phyloP scores from a whole-genome alignment of 2,888 invertebrate species.

The Phortica okadai region DNA sequence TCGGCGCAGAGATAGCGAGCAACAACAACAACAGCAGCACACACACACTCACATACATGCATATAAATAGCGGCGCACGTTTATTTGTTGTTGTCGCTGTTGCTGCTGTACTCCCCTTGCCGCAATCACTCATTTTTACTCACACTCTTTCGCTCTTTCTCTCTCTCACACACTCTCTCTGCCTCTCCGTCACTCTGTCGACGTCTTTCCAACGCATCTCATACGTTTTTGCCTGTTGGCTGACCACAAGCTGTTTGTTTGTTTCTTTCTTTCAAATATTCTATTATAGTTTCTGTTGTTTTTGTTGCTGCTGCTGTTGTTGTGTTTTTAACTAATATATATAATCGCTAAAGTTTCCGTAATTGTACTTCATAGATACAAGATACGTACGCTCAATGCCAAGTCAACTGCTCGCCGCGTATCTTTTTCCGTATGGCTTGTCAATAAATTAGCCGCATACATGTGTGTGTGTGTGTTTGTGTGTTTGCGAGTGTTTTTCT shows the following conservation, averaged over 20 bases:
- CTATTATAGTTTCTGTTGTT: constrained; percentile 9
- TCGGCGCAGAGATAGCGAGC: neutral
- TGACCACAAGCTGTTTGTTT: constrained; percentile 26
- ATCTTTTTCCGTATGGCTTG: constrained; percentile 67
- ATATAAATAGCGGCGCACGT: neutral
- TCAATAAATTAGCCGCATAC: constrained; percentile 54
- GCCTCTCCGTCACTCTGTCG: neutral
- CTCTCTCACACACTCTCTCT: neutral
- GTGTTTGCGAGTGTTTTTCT: constrained; percentile 27
- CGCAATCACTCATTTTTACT: neutral
- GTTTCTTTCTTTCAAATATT: constrained; percentile 1
- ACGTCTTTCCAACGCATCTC: neutral
- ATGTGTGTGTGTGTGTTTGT: constrained; percentile 29
- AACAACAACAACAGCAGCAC: neutral
- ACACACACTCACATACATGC: neutral
- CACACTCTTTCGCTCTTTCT: neutral
- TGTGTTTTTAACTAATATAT: constrained; percentile 22
- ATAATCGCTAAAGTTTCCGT: constrained; percentile 29
- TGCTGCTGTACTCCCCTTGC: neutral
- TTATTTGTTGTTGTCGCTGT: constrained; percentile 2
- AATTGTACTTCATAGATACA: constrained; percentile 32
- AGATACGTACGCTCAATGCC: constrained; percentile 29
- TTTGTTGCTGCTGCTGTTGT: constrained; percentile 5
- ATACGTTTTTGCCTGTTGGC: neutral
- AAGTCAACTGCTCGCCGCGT: constrained; percentile 49